A percentile compares a stretch with the other conserved stretches of the same genome.
phyloP scores from a whole-genome alignment of 2,797 vertebrate genomes.

The Chaetodon trifasciatus region DNA sequence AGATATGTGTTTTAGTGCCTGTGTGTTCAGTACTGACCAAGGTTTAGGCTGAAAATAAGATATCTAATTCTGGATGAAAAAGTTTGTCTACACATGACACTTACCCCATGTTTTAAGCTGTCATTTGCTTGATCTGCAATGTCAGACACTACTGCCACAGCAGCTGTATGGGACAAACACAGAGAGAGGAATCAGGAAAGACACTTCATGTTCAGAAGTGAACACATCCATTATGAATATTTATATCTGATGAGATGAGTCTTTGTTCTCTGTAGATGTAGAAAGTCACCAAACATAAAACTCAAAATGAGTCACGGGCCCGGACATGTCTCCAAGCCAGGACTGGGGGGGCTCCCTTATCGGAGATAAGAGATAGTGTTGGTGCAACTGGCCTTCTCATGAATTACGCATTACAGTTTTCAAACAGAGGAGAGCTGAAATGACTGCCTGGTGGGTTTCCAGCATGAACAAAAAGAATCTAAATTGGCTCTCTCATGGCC shows the following conservation, averaged over 20 bases:
- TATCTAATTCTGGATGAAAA: not conserved
- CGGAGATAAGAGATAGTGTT: constrained; percentile 62
- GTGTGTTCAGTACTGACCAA: not conserved
- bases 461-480: constrained; percentile 50
- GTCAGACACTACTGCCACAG: constrained; percentile 90
- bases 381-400: constrained; percentile 61
- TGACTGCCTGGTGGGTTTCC: constrained; percentile 46
- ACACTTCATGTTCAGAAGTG: not conserved
- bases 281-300: constrained; percentile 28
- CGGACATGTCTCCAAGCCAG: constrained; percentile 25
- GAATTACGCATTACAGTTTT: constrained; percentile 66
- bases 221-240: constrained; percentile 23
- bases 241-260: constrained; percentile 2
- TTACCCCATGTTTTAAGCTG: constrained; percentile 94
- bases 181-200: constrained; percentile 12
- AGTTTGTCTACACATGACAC: constrained; percentile 62
- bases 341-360: constrained; percentile 54
- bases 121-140: constrained; percentile 92
- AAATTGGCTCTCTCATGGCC: constrained; percentile 69
- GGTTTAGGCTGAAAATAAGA: not conserved
- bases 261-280: constrained; percentile 4
- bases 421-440: constrained; percentile 59
- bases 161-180: constrained; percentile 82
- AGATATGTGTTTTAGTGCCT: not conserved
- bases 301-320: constrained; percentile 33